Percentiles rank a stretch among this genome's conserved stretches.
These are phyloP conservation scores for Troilus luridus DNA, from an alignment of 2,888 invertebrate genomes.

Conservation along the genomic window DNA sequence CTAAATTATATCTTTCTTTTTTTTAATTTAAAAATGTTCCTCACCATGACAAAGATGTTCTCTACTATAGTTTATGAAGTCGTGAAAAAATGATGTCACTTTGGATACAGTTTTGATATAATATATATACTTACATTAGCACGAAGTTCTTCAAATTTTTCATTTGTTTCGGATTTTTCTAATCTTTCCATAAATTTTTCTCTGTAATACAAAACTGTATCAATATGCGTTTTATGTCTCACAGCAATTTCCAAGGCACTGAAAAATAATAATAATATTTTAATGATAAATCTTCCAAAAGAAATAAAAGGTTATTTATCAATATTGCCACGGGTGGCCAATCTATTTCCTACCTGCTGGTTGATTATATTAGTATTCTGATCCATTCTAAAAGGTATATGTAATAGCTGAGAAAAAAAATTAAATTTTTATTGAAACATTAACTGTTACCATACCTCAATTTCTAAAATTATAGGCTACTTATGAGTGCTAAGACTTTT, in stretches of 20 bases:
- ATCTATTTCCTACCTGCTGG: neutral
- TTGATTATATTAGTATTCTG: neutral
- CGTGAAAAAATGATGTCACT: too few relatives aligned
- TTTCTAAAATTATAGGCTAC: too few relatives aligned
- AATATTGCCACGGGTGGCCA: too few relatives aligned
- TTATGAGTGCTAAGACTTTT: too few relatives aligned
- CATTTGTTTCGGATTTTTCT: constrained; percentile 74
- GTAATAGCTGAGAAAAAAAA: neutral
- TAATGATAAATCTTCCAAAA: neutral
- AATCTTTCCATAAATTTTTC: constrained; percentile 76
- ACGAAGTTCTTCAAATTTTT: constrained; percentile 71
- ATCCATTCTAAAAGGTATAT: neutral
- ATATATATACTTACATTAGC: constrained; percentile 69
- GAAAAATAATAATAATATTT: constrained; percentile 63
- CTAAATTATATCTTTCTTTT: too few relatives aligned
- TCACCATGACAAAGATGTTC: too few relatives aligned
- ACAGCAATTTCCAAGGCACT: constrained; percentile 83
- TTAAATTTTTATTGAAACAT: too few relatives aligned
- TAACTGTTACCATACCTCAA: too few relatives aligned
- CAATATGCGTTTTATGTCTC: constrained; percentile 80
- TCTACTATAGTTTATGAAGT: too few relatives aligned
- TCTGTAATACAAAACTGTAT: constrained; percentile 80
- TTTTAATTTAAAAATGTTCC: too few relatives aligned
- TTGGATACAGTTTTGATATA: neutral
- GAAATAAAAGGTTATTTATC: too few relatives aligned